A percentile compares a stretch with the other conserved stretches of the same genome.
Conservation (phyloP, 1,140 invertebrate species). For the Lordiphosa collinella region DNA sequence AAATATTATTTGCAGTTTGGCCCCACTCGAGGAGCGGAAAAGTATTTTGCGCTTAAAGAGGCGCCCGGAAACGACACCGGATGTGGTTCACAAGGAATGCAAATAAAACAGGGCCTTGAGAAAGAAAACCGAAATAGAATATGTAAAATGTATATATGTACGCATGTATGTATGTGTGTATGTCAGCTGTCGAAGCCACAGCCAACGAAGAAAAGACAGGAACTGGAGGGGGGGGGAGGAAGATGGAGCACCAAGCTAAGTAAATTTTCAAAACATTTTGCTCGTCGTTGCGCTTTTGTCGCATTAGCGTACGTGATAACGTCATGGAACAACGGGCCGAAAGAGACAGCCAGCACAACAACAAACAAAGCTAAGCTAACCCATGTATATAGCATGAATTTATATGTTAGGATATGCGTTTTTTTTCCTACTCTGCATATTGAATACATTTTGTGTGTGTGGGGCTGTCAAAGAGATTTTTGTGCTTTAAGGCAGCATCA, state of each 20-base stretch:
- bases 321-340: slow-evolving; percentile 34
- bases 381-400: slow-evolving; percentile 21
- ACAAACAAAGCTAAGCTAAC: slow-evolving; percentile 28
- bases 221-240: neutral
- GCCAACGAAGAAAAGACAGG: slow-evolving; percentile 4
- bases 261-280: slow-evolving; percentile 75
- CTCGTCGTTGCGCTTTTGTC: slow-evolving; percentile 74
- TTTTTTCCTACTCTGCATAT: slow-evolving; percentile 18
- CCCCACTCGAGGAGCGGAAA: slow-evolving; percentile 46
- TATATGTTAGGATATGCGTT: slow-evolving; percentile 16
- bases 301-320: slow-evolving; percentile 76
- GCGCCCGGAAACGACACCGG: slow-evolving; percentile 58
- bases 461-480: neutral
- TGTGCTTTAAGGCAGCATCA: too few species aligned
- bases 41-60: slow-evolving; percentile 73
- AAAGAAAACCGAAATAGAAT: slow-evolving; percentile 10
- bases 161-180: neutral
- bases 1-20: slow-evolving; percentile 66
- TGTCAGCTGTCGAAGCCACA: slow-evolving; percentile 30
- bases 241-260: slow-evolving; percentile 42
- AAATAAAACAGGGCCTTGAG: slow-evolving; percentile 52
- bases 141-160: slow-evolving; percentile 10
- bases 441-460: slow-evolving; percentile 32
- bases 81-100: slow-evolving; percentile 69
- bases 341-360: slow-evolving; percentile 5